Evolutionary conservation across 2,888 invertebrate species (phyloP).

Genomic region (Acrocera orbiculus): DNA sequence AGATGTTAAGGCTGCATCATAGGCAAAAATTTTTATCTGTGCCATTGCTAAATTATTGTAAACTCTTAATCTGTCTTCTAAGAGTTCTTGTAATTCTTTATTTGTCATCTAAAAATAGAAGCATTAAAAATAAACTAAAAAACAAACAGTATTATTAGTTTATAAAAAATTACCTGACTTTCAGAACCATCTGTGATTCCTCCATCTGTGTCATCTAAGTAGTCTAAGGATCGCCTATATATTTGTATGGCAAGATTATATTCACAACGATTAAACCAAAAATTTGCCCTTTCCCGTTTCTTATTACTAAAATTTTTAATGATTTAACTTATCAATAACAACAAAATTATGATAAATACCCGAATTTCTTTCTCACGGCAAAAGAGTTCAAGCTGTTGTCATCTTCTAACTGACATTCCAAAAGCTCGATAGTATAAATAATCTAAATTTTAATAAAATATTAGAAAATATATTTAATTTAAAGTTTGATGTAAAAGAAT

Average conservation of each 20-base stretch:
- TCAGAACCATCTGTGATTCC: constrained; percentile 39
- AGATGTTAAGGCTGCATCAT: constrained; percentile 67
- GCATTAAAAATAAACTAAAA: neutral
- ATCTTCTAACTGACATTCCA: constrained; percentile 46
- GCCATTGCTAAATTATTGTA: constrained; percentile 87
- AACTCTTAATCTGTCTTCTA: constrained; percentile 67
- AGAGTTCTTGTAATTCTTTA: constrained; percentile 42
- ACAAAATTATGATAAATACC: constrained; percentile 47
- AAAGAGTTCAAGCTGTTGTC: constrained; percentile 49
- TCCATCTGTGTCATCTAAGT: constrained; percentile 54
- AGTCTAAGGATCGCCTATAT: constrained; percentile 70
- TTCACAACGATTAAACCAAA: constrained; percentile 74
- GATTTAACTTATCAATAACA: constrained; percentile 5
- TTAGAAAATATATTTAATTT: neutral
- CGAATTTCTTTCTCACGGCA: constrained; percentile 51
- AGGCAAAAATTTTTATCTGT: constrained; percentile 73
- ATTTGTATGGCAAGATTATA: constrained; percentile 66
- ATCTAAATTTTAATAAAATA: constrained; percentile 17
- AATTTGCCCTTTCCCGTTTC: constrained; percentile 76
- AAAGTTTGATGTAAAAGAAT: too few species aligned
- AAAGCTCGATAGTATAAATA: constrained; percentile 50
- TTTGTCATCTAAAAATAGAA: constrained; percentile 32
- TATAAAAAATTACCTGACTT: constrained; percentile 26
- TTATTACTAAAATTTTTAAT: constrained; percentile 36
- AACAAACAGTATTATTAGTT: neutral